Percentiles rank a stretch among this genome's conserved stretches.
Evolutionary conservation across 2,113 vertebrate species (phyloP).

Genomic region (Pelmatolapia mariae): DNA sequence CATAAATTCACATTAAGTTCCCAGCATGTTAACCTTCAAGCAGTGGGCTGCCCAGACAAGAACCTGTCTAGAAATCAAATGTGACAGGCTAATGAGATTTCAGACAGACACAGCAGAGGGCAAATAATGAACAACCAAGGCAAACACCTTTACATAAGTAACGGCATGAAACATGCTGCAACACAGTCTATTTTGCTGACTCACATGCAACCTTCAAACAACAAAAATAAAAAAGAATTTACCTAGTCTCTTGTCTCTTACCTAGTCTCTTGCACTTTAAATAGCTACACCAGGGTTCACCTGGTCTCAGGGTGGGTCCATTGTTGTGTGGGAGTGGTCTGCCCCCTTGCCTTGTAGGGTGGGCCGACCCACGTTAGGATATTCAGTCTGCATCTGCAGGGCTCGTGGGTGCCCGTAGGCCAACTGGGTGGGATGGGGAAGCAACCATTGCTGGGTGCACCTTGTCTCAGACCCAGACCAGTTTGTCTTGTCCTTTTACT

Average conservation of each 20-base stretch:
- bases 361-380: neutral
- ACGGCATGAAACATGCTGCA: neutral
- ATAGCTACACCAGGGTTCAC: neutral
- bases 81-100: slow-evolving; percentile 25
- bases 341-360: neutral
- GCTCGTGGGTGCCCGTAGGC: accelerated
- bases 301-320: neutral
- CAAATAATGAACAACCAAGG: neutral
- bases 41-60: neutral
- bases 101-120: neutral
- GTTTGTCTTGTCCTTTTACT: neutral
- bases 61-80: slow-evolving; percentile 1
- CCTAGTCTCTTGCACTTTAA: neutral
- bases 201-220: neutral
- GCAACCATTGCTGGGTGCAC: neutral
- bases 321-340: neutral
- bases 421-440: neutral
- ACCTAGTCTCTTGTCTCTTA: neutral
- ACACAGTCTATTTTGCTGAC: neutral
- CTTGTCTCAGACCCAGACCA: neutral
- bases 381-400: neutral
- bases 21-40: neutral
- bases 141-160: neutral
- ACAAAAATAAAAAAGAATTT: neutral
- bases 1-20: neutral